Conservation (phyloP, 1,140 invertebrate species). For the Contarinia nasturtii region DNA sequence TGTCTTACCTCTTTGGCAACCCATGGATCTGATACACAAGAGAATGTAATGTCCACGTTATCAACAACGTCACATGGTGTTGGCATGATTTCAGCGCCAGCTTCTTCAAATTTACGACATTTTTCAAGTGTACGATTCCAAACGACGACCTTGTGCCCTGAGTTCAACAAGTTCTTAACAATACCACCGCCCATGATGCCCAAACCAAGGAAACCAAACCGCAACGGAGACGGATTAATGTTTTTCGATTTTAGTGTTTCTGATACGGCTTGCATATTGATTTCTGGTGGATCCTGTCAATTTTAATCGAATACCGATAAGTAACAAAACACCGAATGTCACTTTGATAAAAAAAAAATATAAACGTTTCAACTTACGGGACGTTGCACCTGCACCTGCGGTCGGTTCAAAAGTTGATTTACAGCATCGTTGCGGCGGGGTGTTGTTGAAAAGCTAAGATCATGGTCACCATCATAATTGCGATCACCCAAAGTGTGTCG, state of each 20-base stretch:
- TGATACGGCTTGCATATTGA: constrained; percentile 60
- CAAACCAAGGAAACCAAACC: constrained; percentile 86
- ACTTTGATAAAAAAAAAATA: no score
- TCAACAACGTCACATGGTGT: constrained; percentile 85
- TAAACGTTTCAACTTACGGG: constrained; percentile 1
- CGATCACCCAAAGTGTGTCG: background rate
- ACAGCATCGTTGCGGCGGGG: constrained; percentile 1
- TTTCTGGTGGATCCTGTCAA: constrained; percentile 42
- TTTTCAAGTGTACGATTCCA: constrained; percentile 88
- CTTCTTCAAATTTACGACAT: constrained; percentile 57
- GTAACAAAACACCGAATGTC: constrained; percentile 16
- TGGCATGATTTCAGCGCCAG: constrained; percentile 50
- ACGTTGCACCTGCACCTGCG: constrained; percentile 7
- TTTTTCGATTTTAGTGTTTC: constrained; percentile 69
- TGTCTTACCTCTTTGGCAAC: constrained; percentile 87
- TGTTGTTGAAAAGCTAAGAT: background rate
- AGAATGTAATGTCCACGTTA: constrained; percentile 84
- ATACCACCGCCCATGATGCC: constrained; percentile 94
- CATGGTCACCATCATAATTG: background rate
- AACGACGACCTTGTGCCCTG: constrained; percentile 79
- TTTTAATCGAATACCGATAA: constrained; percentile 10
- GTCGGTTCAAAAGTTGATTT: background rate
- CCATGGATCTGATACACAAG: constrained; percentile 80
- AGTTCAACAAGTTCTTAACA: constrained; percentile 85
- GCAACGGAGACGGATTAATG: constrained; percentile 67